Evolutionary conservation across 1,140 invertebrate genomes (phyloP), one percentile per base, ranked within the genome.

Genomic region (Thaumatotibia leucotreta): DNA sequence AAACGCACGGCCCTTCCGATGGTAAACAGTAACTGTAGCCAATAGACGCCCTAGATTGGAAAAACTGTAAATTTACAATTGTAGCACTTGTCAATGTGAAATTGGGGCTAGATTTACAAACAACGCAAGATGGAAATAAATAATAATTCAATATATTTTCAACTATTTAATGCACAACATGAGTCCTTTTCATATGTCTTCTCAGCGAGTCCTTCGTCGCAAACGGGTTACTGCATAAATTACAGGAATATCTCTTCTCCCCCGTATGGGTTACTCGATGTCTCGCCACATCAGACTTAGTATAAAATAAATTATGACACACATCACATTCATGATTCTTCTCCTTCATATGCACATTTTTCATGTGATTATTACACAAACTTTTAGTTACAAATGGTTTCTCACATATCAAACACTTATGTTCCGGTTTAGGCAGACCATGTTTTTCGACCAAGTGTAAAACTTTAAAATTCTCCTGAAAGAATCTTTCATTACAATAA

Each of bases 371-470:
- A 65, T 86, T 90, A 23, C 82, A 72, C 1, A 90, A 63, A 64
- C 85, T 83, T 6, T 70, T 74, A 0, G 88, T 90, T 20, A 90
- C 76, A 66, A 84, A 90, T 0, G 63, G 62, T 74, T 90, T 90
- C 0, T 39, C 32, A 54, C 88, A 90, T 11, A 85, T 32, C 0
- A 52, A 8, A 70, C 88, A 90, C 52, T 74, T 83, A 27, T 80
- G 69, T 8, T 87, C 82, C 0, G 88, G 88, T 64, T 70, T 79
- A 0, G 49, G 54, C 35, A 86, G 68, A 2, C 83, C 86, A 29
- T 90, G 88, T n/a, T 77, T 80, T 23, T 88, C 83, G 1, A 90
- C 81, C 31, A 90, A 67, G 66, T 90, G 88, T 33, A 71, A 54
- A 0, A 86, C 75, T 10, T 80, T 70, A 0, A 81, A 67, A 49